Evolutionary conservation across 1,140 invertebrate species (phyloP), one percentile per base, ranked within the genome.

Genomic region (Hyles euphorbiae): DNA sequence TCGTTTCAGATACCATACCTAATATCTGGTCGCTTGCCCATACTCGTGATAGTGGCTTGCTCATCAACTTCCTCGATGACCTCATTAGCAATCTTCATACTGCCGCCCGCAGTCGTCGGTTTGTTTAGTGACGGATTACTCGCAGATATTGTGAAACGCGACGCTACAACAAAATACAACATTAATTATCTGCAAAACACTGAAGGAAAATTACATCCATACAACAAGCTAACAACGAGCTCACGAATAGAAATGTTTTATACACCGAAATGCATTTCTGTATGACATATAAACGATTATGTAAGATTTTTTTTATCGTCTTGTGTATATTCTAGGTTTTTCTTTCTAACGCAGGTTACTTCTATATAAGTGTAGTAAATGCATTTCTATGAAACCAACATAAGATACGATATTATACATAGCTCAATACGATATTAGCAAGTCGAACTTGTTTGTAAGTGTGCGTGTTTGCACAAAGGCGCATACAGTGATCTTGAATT

Each of bases 51-150:
- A 3, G 95, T 96, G 62, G 92, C 89, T 76, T 96, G 94, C 71
- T 96, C 95, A 65, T 96, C 95, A 0, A 95, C 93, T 78, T 96
- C 95, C 76, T 96, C 94, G 34, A 95, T 96, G 3, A 95, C 93
- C 65, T 94, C 92, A 68, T 93, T 92, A 0, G 94, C 91, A 11
- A 96, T 94, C 65, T 92, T 91, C 88, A 93, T 92, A 43, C 92
- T 93, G n/a, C 93, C 93, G 9, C 70, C 77, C 3, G 78, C 71
- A 5, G 81, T 67, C 1, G 76, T 63, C 10, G 80, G 82, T 59
- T 87, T 87, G 61, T 78, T 86, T 60, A 87, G 53, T 2, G 78
- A 70, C 0, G 81, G 76, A 46, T 87, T 87, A 46, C 84, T 87
- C 5, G 83, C 76, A 3, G 82, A 83, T 71, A 87, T 81, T 53